Percentiles rank a stretch among this genome's conserved stretches.
Conservation (phyloP, 2,888 invertebrate genomes). For the Cantharis rufa region DNA sequence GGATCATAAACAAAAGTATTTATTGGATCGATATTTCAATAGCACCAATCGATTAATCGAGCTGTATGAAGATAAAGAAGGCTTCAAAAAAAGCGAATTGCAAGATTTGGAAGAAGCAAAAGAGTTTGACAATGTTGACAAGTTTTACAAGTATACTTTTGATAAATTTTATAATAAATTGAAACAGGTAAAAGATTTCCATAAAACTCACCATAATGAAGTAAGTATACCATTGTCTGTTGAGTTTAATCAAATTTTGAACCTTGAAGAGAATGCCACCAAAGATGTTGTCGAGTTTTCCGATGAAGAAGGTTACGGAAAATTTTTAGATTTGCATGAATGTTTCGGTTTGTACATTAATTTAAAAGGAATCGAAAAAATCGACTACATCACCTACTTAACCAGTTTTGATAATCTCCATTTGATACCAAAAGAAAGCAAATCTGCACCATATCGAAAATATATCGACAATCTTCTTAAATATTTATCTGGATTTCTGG, state of each 20-base stretch:
- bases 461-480: constrained; percentile 86
- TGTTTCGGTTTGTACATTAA: constrained; percentile 96
- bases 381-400: constrained; percentile 95
- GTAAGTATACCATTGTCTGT: constrained; percentile 95
- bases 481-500: constrained; percentile 83
- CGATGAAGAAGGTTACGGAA: constrained; percentile 99
- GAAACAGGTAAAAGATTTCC: constrained; percentile 94
- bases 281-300: constrained; percentile 95
- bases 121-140: constrained; percentile 73
- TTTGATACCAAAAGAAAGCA: constrained; percentile 90
- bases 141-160: constrained; percentile 25
- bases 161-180: constrained; percentile 94
- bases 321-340: constrained; percentile 95
- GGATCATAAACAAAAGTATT: constrained; percentile 89
- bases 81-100: constrained; percentile 89
- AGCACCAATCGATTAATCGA: constrained; percentile 77
- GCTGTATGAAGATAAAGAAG: constrained; percentile 96
- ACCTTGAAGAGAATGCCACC: constrained; percentile 85
- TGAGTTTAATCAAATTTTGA: constrained; percentile 93
- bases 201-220: constrained; percentile 94
- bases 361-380: constrained; percentile 93
- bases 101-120: constrained; percentile 94
- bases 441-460: constrained; percentile 83
- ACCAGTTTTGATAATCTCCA: constrained; percentile 93
- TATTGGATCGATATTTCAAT: constrained; percentile 80